These are phyloP conservation scores for Mionectes olivaceus DNA, from an alignment of 2,797 vertebrate species.

Conservation along the genomic window DNA sequence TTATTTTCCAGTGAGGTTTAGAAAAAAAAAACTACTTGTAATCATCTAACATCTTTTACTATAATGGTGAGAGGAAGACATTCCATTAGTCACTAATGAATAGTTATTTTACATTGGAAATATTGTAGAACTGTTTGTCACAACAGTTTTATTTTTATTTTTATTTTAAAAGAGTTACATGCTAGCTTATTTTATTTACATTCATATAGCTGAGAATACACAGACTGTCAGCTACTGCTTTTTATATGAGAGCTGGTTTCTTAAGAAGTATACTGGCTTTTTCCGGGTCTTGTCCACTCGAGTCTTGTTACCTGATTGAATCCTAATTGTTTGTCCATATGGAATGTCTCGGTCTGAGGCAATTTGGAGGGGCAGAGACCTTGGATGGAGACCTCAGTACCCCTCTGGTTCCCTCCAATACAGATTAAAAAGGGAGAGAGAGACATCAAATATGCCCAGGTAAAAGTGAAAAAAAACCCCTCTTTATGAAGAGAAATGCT, in stretches of 20 bases:
- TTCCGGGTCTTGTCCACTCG: not conserved
- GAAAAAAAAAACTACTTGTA: not conserved
- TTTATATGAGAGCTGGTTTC: not conserved
- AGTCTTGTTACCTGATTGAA: not conserved
- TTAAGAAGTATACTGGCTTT: not conserved
- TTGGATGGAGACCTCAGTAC: too few species aligned
- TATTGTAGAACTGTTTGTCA: not conserved
- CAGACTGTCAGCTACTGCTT: not conserved
- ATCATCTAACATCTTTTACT: not conserved
- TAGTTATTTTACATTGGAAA: not conserved
- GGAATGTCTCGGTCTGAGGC: not conserved
- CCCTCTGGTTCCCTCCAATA: too few species aligned
- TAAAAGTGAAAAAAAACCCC: too few species aligned
- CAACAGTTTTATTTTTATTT: slow-evolving; percentile 11
- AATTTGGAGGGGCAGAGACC: too few species aligned
- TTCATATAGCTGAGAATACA: not conserved
- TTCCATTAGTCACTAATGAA: slow-evolving; percentile 23
- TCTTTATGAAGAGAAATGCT: too few species aligned
- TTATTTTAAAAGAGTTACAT: not conserved
- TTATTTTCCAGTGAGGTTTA: not conserved
- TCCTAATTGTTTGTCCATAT: not conserved
- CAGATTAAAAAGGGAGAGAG: too few species aligned
- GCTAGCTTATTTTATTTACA: not conserved
- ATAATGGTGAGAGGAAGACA: not conserved
- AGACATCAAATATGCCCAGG: too few species aligned